Evolutionary conservation across 2,888 invertebrate genomes (phyloP).

Genomic region (Dryocosmus kuriphilus): DNA sequence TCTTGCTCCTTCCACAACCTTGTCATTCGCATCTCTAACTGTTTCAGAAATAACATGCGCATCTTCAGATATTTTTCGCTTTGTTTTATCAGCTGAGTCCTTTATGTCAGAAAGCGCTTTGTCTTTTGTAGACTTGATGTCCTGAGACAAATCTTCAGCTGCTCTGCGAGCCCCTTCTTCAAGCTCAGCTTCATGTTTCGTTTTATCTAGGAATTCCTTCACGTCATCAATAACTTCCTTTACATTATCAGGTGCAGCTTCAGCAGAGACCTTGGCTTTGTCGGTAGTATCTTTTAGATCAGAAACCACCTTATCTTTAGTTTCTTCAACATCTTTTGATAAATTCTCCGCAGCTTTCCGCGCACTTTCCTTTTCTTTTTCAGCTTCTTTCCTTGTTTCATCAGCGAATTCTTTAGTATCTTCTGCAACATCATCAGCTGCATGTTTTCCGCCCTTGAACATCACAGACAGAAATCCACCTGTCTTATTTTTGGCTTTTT

Average conservation of each 20-base stretch:
- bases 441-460: constrained; percentile 66
- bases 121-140: constrained; percentile 50
- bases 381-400: constrained; percentile 48
- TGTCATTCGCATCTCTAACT: constrained; percentile 8
- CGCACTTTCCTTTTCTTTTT: constrained; percentile 47
- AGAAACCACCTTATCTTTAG: not conserved
- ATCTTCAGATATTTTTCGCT: constrained; percentile 2
- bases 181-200: constrained; percentile 43
- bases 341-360: constrained; percentile 70
- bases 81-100: constrained; percentile 14
- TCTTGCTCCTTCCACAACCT: constrained; percentile 27
- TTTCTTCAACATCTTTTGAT: constrained; percentile 40
- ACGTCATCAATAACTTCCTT: constrained; percentile 58
- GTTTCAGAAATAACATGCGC: constrained; percentile 46
- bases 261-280: constrained; percentile 52
- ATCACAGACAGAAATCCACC: constrained; percentile 66
- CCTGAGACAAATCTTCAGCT: constrained; percentile 55
- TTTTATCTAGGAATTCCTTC: constrained; percentile 54
- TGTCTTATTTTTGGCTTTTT: constrained; percentile 63
- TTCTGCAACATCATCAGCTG: constrained; percentile 51
- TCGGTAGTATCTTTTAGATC: constrained; percentile 49
- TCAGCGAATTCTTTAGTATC: constrained; percentile 56
- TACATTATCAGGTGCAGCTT: constrained; percentile 60
- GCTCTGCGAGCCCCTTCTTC: constrained; percentile 65
- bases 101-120: constrained; percentile 32